Evolutionary conservation across 1,140 invertebrate species (phyloP).

Genomic region (Drosophila erecta): DNA sequence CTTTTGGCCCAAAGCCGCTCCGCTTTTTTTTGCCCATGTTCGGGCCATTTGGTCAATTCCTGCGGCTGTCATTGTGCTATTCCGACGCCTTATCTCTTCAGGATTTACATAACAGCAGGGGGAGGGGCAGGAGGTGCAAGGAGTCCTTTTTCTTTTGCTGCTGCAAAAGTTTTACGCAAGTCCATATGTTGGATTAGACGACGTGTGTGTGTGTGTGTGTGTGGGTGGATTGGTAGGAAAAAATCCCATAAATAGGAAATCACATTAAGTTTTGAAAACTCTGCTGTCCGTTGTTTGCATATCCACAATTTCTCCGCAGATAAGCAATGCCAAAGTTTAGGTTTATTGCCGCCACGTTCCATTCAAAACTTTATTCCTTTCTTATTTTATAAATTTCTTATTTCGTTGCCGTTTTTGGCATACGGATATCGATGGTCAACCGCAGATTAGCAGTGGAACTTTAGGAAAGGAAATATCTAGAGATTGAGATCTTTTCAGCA

Average conservation of each 20-base stretch:
- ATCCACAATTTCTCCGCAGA: constrained; percentile 59
- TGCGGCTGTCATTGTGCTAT: constrained; percentile 83
- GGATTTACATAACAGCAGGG: constrained; percentile 74
- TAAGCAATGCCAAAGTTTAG: constrained; percentile 74
- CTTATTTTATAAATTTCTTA: constrained; percentile 35
- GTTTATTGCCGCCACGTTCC: constrained; percentile 68
- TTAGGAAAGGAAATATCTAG: no score
- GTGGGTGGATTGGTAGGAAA: constrained; percentile 1
- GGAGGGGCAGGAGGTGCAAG: constrained; percentile 1
- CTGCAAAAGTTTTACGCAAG: constrained; percentile 76
- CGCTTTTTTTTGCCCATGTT: constrained; percentile 16
- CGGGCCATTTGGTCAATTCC: constrained; percentile 80
- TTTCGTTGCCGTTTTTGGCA: constrained; percentile 29
- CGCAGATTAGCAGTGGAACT: constrained; percentile 17
- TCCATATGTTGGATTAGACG: constrained; percentile 75
- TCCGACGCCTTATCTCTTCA: constrained; percentile 81
- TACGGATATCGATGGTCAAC: constrained; percentile 14
- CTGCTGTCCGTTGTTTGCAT: constrained; percentile 69
- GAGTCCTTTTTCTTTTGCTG: constrained; percentile 30
- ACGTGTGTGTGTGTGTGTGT: constrained; percentile 11
- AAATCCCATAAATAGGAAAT: constrained; percentile 81
- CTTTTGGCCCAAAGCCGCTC: constrained; percentile 12
- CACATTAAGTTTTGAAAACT: constrained; percentile 76
- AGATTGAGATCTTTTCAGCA: no score
- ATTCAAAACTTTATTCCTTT: constrained; percentile 41